phyloP scores from a whole-genome alignment of 2,797 vertebrate species.

The Falco columbarius region DNA sequence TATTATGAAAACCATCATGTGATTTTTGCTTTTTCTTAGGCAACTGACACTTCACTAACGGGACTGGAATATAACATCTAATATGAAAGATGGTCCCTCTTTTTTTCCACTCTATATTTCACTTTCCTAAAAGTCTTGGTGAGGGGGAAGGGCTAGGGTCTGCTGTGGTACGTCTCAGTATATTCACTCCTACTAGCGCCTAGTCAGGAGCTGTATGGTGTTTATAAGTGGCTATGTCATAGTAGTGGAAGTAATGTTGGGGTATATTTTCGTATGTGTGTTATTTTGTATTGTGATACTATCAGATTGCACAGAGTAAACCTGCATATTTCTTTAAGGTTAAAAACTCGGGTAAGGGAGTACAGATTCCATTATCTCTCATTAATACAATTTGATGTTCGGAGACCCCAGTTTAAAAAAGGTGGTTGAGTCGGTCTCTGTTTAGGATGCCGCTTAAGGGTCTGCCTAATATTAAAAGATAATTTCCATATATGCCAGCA shows the following conservation, averaged over 20 bases:
- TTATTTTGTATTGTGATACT: background rate
- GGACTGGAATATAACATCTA: background rate
- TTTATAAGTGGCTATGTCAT: fast-evolving
- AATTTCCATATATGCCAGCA: background rate
- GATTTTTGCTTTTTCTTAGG: background rate
- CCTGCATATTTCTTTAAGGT: background rate
- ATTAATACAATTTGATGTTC: background rate
- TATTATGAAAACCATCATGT: background rate
- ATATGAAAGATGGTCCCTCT: background rate
- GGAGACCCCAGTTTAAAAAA: background rate
- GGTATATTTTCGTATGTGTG: fast-evolving
- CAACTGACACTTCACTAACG: background rate
- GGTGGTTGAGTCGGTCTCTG: background rate
- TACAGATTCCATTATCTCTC: background rate
- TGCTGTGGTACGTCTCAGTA: background rate
- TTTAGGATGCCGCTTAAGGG: background rate
- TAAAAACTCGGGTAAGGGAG: background rate
- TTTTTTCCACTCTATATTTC: background rate
- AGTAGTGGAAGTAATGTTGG: background rate
- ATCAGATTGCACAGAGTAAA: background rate
- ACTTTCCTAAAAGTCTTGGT: background rate
- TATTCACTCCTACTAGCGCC: background rate
- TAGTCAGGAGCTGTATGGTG: background rate
- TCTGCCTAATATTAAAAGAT: background rate
- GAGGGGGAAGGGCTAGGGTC: background rate